Base-by-base conservation (phyloP, 30 jellyfish, hydroid and myxozoan species). In the Aurelia coerulea region DNA sequence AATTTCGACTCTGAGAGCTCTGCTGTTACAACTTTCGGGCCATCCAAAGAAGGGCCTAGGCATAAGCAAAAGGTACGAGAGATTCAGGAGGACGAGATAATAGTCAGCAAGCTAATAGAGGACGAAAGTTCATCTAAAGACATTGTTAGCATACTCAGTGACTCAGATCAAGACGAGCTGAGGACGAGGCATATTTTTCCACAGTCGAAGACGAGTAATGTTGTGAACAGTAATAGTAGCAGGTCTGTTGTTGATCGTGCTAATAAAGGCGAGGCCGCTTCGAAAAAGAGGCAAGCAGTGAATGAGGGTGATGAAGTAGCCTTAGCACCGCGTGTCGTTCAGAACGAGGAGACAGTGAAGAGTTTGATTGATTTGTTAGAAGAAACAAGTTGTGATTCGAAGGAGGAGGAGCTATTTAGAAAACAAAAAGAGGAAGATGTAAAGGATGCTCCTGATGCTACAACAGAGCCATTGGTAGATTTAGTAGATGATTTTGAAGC, bases 331-430 rank as follows among this genome's bases (percentile, higher is more conserved):
- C 17, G 14, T 18, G 62, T 51, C 15, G 32, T 65, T 42, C 18
- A 32, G 19, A 68, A 34, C 56, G 62, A 73, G 10, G 74, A 65
- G 53, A 41, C 62, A 15, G 72, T 77, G 13, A 9, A 15, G 9
- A 67, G 67, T 42, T 66, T 84, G 74, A 73, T 84, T 59, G 93
- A 84, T 73, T 29, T 84, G 82, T 66, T 84, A 31, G 93, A 84
- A 29, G 93, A 84, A 54, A 73, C 93, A 23, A 84, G 84, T 41
- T 84, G 84, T 16, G 93, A 84, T 62, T 59, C 88, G 32, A 73
- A 65, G 14, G 93, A 84, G 67, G 88, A 84, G 51, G 93, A 66
- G 68, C 51, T 10, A 6, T 67, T 12, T 53, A 74, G 88, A 49
- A 33, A 78, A 64, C 51, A 50, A 6, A 13, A 46, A 46, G 56